These are phyloP conservation scores for Piscicola geometra DNA, from an alignment of 2,888 invertebrate genomes.

Conservation along the genomic window DNA sequence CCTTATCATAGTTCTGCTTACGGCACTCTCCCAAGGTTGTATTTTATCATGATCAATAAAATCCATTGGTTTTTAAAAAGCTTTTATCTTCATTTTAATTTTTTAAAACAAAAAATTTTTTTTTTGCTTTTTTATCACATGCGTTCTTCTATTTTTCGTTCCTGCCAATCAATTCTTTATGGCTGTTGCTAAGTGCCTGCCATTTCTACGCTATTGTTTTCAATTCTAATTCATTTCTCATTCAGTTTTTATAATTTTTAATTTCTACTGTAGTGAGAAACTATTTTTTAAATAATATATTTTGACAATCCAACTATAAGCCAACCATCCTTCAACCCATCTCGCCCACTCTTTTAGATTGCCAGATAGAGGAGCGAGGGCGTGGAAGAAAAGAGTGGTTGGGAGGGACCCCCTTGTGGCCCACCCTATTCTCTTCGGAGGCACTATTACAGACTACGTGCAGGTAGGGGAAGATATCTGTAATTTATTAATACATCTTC, in stretches of 20 bases:
- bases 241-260: too few relatives aligned
- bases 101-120: neutral
- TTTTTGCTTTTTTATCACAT: neutral
- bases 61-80: neutral
- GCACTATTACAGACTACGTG: slow-evolving; percentile 80
- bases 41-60: neutral
- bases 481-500: too few relatives aligned
- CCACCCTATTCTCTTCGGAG: slow-evolving; percentile 80
- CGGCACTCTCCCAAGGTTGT: neutral
- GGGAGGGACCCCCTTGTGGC: slow-evolving; percentile 61
- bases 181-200: neutral
- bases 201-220: neutral
- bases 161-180: neutral
- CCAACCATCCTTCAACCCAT: too few relatives aligned
- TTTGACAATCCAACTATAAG: too few relatives aligned
- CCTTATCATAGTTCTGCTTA: neutral
- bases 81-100: neutral
- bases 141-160: neutral
- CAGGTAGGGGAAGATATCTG: slow-evolving; percentile 60
- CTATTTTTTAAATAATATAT: too few relatives aligned
- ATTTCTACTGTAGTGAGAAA: too few relatives aligned
- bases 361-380: slow-evolving; percentile 56
- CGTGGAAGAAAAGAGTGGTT: slow-evolving; percentile 64
- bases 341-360: too few relatives aligned
- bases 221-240: neutral